Evolutionary conservation across 2,888 invertebrate species (phyloP).

Genomic region (Elmis aenea): DNA sequence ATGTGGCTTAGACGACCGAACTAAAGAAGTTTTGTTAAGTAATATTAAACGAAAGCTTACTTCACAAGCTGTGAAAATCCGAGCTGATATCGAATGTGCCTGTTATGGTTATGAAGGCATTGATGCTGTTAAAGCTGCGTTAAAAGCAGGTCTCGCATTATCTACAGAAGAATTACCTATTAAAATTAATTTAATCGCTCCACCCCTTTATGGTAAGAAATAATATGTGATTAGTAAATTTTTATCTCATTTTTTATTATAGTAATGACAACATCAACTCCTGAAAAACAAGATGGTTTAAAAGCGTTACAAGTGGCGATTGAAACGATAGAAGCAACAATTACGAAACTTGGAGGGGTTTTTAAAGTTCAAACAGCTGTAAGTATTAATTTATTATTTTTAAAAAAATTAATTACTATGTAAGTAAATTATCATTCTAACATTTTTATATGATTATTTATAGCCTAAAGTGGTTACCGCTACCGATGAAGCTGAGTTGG

Average conservation of each 20-base stretch:
- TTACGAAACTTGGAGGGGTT: conserved; percentile 79
- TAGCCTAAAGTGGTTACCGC: conserved; percentile 95
- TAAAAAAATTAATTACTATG: not conserved
- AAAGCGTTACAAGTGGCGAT: conserved; percentile 86
- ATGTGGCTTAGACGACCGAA: conserved; percentile 88
- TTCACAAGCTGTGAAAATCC: conserved; percentile 94
- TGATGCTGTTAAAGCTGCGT: conserved; percentile 93
- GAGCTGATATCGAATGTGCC: conserved; percentile 89
- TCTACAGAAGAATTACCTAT: conserved; percentile 93
- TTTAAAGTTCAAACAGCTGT: conserved; percentile 94
- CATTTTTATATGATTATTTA: no score
- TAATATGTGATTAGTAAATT: not conserved
- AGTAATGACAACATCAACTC: conserved; percentile 95
- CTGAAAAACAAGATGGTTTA: conserved; percentile 91
- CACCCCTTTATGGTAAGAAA: conserved; percentile 80
- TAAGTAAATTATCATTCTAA: no score
- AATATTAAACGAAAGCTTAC: conserved; percentile 96
- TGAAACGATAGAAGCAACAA: conserved; percentile 78
- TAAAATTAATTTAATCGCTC: conserved; percentile 98
- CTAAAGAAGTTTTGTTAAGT: conserved; percentile 84
- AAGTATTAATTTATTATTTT: conserved; percentile 40
- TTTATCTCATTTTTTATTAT: no score
- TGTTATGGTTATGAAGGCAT: conserved; percentile 98
- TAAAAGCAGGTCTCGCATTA: conserved; percentile 82
- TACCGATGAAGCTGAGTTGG: conserved; percentile 93